phyloP scores from a whole-genome alignment of 1,140 invertebrate genomes.

The Amyelois transitella region DNA sequence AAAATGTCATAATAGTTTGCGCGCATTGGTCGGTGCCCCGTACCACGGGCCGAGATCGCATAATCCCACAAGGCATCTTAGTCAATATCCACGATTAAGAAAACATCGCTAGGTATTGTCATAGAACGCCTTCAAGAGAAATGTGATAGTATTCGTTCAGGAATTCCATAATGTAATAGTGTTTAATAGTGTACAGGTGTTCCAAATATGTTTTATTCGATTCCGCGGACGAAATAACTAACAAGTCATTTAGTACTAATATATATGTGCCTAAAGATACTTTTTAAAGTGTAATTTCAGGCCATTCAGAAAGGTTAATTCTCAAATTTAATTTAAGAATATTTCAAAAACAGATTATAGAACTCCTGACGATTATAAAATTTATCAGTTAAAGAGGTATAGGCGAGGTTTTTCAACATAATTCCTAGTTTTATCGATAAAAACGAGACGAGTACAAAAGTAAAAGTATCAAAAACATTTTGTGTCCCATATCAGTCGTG shows the following conservation, averaged over 20 bases:
- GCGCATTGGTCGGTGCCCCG: neutral
- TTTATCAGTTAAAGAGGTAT: constrained; percentile 36
- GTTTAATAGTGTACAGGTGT: too few species aligned
- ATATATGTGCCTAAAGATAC: too few species aligned
- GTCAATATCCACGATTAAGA: constrained; percentile 22
- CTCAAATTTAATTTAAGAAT: too few species aligned
- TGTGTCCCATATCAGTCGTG: constrained; percentile 72
- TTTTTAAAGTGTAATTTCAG: too few species aligned
- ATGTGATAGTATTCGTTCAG: constrained; percentile 40
- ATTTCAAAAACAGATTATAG: constrained; percentile 3
- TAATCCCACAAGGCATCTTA: neutral
- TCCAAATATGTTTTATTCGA: too few species aligned
- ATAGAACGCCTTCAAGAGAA: constrained; percentile 44
- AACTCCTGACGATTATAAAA: constrained; percentile 45
- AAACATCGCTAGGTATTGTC: constrained; percentile 58
- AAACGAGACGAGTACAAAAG: constrained; percentile 67
- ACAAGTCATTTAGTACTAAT: too few species aligned
- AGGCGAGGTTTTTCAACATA: constrained; percentile 54
- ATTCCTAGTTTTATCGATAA: constrained; percentile 44
- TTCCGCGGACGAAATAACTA: too few species aligned
- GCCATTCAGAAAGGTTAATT: too few species aligned
- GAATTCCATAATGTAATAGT: constrained; percentile 36
- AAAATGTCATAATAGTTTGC: neutral
- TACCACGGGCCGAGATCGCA: neutral
- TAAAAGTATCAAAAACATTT: constrained; percentile 68